Base-by-base conservation (phyloP, 2,888 invertebrate genomes). In the Meloe dianella region DNA sequence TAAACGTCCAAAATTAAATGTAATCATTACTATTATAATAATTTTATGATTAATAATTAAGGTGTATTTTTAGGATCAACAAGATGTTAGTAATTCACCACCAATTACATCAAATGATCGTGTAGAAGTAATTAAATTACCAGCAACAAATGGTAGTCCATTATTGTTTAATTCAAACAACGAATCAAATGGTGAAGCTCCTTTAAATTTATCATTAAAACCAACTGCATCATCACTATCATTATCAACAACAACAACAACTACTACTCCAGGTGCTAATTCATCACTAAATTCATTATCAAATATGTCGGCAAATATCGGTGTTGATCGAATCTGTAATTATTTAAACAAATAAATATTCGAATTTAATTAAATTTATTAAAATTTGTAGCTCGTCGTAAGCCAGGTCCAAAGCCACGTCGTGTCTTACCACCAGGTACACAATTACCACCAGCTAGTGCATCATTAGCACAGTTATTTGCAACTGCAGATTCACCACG, bases 131-230 rank as follows among this genome's bases (percentile, higher is more conserved):
- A 93, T 94, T 76, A 91, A 94, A 81, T 81, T 94, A 78, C 92
- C 93, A 27, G 90, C 90, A 73, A 90, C 91, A 62, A 84, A 83
- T 70, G 84, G 84, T 54, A 84, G 83, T 75, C 82, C 83, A 38
- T 81, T 82, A 54, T 72, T 78, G 4, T 78, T 71, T 58, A 72
- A 70, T 61, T 65, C 68, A 63, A 69, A 68, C 67, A 82, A 77
- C 76, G 84, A 85, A 63, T 89, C 89, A 59, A 89, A 87, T 67
- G 86, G 90, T 5, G 94, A 94, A 77, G 89, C 92, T 0, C 95
- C 95, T 0, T 87, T 95, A 24, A 95, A 95, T 84, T 87, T 95
- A 20, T 94, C 93, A 1, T 86, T 94, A 72, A 95, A 95, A 83
- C 92, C 93, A 0, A 83, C 84, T 51, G 81, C 84, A 65, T 76